Conservation (phyloP, 2,797 vertebrate species). For the Euthynnus affinis region DNA sequence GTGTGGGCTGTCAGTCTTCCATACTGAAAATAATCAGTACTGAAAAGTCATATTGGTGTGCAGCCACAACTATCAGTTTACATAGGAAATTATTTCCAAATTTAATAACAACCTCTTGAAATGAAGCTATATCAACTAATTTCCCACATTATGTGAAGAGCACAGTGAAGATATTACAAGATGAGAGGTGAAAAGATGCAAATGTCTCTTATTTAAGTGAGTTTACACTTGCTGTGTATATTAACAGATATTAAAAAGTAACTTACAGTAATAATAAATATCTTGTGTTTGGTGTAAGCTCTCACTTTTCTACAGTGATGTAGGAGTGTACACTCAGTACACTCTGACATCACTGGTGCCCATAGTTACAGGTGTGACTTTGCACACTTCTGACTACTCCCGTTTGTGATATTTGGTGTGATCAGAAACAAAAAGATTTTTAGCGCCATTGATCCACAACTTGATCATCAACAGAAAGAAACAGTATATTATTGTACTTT, state of each 20-base stretch:
- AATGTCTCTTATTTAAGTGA: not conserved
- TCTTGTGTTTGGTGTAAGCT: not conserved
- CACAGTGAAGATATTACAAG: not conserved
- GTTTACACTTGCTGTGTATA: no score
- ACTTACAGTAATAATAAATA: not conserved
- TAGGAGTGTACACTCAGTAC: not conserved
- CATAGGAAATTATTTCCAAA: not conserved
- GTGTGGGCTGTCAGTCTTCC: constrained; percentile 13
- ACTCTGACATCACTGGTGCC: not conserved
- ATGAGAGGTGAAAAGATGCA: not conserved
- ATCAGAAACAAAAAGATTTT: no score
- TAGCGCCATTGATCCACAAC: not conserved
- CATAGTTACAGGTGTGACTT: no score
- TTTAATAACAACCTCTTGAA: constrained; percentile 6
- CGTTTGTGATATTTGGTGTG: no score
- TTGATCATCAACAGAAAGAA: no score
- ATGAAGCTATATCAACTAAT: constrained; percentile 11
- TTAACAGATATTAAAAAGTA: not conserved
- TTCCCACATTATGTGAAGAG: constrained; percentile 6
- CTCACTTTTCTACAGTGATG: not conserved
- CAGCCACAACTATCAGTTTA: constrained; percentile 30
- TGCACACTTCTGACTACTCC: no score
- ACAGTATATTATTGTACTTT: not conserved
- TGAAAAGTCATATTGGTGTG: constrained; percentile 15
- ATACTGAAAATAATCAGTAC: constrained; percentile 19